phyloP scores from a whole-genome alignment of 2,888 invertebrate species.

The Brassicogethes aeneus region DNA sequence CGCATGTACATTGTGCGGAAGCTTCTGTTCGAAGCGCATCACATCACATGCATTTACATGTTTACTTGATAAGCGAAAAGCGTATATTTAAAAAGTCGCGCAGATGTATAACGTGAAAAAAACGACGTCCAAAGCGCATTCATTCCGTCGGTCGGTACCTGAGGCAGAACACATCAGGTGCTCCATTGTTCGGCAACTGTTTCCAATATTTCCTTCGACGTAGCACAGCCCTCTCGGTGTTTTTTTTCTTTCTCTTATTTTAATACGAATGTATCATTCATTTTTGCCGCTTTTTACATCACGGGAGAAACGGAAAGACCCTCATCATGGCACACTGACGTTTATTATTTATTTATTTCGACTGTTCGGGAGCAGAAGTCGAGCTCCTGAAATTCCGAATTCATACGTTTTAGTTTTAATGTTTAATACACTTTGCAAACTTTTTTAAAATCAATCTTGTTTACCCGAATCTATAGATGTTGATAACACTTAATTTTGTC shows the following conservation, averaged over 20 bases:
- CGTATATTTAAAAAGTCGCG: background rate
- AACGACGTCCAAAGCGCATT: too few species aligned
- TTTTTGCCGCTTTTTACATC: background rate
- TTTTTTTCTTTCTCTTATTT: too few species aligned
- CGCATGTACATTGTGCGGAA: too few species aligned
- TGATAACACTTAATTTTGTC: too few species aligned
- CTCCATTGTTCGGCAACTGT: slow-evolving; percentile 11
- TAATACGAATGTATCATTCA: slow-evolving; percentile 2
- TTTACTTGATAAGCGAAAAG: too few species aligned
- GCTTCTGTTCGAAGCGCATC: too few species aligned
- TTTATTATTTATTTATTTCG: slow-evolving; percentile 23
- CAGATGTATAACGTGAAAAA: background rate
- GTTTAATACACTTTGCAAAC: too few species aligned
- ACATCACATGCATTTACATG: too few species aligned
- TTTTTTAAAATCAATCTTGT: too few species aligned
- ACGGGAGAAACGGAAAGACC: slow-evolving; percentile 13
- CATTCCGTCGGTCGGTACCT: slow-evolving; percentile 8
- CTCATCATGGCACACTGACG: slow-evolving; percentile 24
- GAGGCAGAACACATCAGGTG: slow-evolving; percentile 12
- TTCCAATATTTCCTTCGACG: slow-evolving; percentile 4
- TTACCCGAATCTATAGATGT: too few species aligned
- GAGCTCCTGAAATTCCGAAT: slow-evolving; percentile 16
- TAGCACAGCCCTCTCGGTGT: background rate
- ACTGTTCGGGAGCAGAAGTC: slow-evolving; percentile 17
- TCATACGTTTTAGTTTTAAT: background rate